These are phyloP conservation scores for Nymphalis polychloros DNA, from an alignment of 2,888 invertebrate genomes.

Conservation along the genomic window DNA sequence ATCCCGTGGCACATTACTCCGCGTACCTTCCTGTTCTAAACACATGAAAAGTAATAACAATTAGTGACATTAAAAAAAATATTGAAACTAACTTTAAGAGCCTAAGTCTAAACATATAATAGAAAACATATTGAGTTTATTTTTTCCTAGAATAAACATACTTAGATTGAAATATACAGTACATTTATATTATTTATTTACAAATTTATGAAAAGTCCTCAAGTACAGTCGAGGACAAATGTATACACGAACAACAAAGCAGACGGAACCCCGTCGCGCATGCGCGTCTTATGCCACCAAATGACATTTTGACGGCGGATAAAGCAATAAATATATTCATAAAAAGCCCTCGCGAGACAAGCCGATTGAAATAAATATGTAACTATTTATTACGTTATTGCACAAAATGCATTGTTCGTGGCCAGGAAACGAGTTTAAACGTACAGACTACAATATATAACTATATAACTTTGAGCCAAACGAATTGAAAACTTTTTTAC, in stretches of 20 bases:
- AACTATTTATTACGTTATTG: constrained; percentile 22
- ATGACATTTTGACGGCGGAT: constrained; percentile 48
- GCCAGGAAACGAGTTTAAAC: not conserved
- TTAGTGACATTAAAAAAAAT: too few species aligned
- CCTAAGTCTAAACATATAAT: too few species aligned
- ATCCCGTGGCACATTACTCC: too few species aligned
- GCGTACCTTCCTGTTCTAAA: too few species aligned
- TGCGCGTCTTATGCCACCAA: constrained; percentile 47
- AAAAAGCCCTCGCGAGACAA: constrained; percentile 53
- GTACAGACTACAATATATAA: constrained; percentile 7
- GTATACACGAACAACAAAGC: constrained; percentile 37
- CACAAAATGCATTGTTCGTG: constrained; percentile 10
- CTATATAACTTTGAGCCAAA: too few species aligned
- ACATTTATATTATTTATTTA: not conserved
- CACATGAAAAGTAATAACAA: too few species aligned
- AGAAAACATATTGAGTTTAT: too few species aligned
- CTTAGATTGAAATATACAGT: not conserved
- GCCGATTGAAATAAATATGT: constrained; percentile 57
- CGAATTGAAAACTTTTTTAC: too few species aligned
- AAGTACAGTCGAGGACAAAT: constrained; percentile 11
- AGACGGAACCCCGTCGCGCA: constrained; percentile 50
- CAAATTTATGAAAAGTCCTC: not conserved
- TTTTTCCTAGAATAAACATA: not conserved
- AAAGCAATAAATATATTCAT: constrained; percentile 53
- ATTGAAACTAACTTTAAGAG: too few species aligned